Evolutionary conservation across 2,888 invertebrate species (phyloP).

Genomic region (Resseliella maxima): DNA sequence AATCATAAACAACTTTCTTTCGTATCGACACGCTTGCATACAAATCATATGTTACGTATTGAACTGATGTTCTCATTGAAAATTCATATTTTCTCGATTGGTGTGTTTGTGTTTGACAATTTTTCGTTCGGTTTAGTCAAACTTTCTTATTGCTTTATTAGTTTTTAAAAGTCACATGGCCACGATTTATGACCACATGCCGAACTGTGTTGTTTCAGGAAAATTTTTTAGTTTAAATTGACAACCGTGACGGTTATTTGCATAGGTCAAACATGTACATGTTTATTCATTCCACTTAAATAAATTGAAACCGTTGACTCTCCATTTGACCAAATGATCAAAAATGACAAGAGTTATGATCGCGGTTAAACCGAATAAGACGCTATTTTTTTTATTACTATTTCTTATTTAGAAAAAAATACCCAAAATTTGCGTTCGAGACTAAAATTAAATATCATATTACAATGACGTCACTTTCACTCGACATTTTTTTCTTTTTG

Average conservation of each 20-base stretch:
- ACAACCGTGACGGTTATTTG: not conserved
- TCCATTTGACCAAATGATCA: slow-evolving; percentile 3
- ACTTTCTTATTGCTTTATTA: slow-evolving; percentile 37
- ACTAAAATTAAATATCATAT: not conserved
- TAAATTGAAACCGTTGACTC: not conserved
- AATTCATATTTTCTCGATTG: not conserved
- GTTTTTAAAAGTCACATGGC: not conserved
- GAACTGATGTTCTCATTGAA: not conserved
- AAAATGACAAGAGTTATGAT: too few species aligned
- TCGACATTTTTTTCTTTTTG: not conserved
- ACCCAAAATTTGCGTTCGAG: not conserved
- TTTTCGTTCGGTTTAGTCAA: not conserved
- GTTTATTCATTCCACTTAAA: not conserved
- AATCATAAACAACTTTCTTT: slow-evolving; percentile 31
- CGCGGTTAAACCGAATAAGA: not conserved
- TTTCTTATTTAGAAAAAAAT: not conserved
- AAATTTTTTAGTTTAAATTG: not conserved
- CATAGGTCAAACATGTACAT: not conserved
- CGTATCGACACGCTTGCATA: not conserved
- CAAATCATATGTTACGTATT: slow-evolving; percentile 36
- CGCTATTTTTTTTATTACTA: not conserved
- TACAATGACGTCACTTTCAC: slow-evolving; percentile 40
- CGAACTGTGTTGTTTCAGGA: not conserved
- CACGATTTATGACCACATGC: not conserved
- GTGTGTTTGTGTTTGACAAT: not conserved